Evolutionary conservation across 1,140 invertebrate genomes (phyloP).

Genomic region (Tribolium castaneum): DNA sequence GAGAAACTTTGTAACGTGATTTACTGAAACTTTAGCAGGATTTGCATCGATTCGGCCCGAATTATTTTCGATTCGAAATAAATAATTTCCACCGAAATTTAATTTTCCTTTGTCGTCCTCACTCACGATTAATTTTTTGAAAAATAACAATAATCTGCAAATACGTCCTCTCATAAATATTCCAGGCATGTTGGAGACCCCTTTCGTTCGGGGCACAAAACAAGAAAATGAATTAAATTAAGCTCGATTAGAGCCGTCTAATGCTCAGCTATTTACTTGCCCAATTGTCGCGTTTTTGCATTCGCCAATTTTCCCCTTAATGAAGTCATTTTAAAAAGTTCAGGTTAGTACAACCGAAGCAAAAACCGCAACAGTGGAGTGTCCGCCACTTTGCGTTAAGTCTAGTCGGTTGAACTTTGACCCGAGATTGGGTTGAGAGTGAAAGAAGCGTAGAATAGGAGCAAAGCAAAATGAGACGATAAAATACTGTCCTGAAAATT

Average conservation of each 20-base stretch:
- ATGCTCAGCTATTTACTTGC: background rate
- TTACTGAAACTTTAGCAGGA: background rate
- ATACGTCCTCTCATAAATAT: background rate
- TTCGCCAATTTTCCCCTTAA: background rate
- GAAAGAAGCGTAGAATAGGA: constrained; percentile 24
- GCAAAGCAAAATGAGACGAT: constrained; percentile 35
- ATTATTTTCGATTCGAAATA: background rate
- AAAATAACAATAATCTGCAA: background rate
- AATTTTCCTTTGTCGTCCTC: no score
- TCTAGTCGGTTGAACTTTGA: constrained; percentile 35
- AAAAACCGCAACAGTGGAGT: background rate
- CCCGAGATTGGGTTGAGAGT: constrained; percentile 10
- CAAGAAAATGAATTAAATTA: background rate
- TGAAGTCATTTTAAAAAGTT: background rate
- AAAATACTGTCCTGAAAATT: constrained; percentile 33
- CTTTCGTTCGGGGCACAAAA: background rate
- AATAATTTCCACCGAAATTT: background rate
- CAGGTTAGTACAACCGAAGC: background rate
- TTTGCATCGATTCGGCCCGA: background rate
- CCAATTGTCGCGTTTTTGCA: background rate
- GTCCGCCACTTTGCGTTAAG: constrained; percentile 24
- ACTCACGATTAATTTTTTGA: background rate
- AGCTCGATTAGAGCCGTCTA: no score
- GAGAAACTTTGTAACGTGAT: background rate
- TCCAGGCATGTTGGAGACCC: background rate